phyloP scores from a whole-genome alignment of 53 echinoderm and acorn worm species.

The Echinometra lucunter region DNA sequence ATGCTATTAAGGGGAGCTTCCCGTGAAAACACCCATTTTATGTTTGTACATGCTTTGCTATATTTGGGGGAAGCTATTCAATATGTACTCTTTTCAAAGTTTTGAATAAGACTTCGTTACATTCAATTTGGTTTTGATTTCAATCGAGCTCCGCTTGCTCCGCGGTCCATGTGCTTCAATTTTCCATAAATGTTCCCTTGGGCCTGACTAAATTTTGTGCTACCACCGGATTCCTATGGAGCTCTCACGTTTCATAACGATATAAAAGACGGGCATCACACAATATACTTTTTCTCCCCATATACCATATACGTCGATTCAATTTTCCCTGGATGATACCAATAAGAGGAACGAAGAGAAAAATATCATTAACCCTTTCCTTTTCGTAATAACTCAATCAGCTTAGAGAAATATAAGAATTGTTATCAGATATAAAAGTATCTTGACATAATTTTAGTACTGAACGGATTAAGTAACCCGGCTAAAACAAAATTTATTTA shows the following conservation, averaged over 20 bases:
- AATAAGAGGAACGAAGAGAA: neutral
- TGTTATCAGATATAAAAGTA: neutral
- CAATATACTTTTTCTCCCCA: neutral
- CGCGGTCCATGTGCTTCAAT: conserved; percentile 22
- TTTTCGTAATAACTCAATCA: neutral
- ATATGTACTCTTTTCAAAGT: neutral
- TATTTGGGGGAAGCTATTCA: neutral
- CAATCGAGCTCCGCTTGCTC: neutral
- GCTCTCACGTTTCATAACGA: conserved; percentile 17
- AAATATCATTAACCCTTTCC: neutral
- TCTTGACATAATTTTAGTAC: neutral
- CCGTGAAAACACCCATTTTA: neutral
- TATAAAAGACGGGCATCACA: neutral
- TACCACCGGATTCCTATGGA: conserved; percentile 4
- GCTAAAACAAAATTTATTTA: neutral
- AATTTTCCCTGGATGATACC: neutral
- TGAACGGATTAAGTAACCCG: neutral
- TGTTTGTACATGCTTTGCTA: neutral
- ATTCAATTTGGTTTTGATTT: conserved; percentile 38
- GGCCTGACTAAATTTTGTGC: conserved; percentile 17
- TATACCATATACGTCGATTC: conserved; percentile 4
- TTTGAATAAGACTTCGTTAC: conserved; percentile 22
- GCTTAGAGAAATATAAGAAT: neutral
- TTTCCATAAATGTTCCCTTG: conserved; percentile 22
- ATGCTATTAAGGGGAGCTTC: neutral